phyloP scores from a whole-genome alignment of 1,140 invertebrate genomes.

The Sweltsa coloradensis region DNA sequence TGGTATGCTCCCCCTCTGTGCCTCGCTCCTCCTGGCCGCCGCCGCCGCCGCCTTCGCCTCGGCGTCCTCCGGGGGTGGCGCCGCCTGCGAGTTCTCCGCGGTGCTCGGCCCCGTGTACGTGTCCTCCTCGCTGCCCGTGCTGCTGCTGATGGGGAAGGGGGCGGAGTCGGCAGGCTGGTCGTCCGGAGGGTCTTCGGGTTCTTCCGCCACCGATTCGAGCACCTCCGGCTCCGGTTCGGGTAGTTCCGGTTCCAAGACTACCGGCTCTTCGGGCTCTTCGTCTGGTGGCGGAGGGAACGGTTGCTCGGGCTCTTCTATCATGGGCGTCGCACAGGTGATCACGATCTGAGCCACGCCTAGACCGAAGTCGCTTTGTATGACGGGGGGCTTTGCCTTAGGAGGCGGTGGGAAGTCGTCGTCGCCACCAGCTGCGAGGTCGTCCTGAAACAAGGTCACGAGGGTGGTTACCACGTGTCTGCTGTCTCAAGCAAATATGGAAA shows the following conservation, averaged over 20 bases:
- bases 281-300: conserved; percentile 42
- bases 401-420: conserved; percentile 3
- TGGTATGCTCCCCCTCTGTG: conserved; percentile 50
- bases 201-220: conserved; percentile 20
- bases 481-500: no score
- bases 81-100: conserved; percentile 42
- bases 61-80: conserved; percentile 7
- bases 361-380: conserved; percentile 25
- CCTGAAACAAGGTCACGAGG: no score
- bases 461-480: no score
- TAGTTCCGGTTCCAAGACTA: conserved; percentile 23
- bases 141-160: conserved; percentile 41
- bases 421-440: background rate
- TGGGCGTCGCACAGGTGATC: conserved; percentile 78
- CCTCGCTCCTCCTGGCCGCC: background rate
- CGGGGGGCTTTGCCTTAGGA: background rate
- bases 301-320: conserved; percentile 63
- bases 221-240: conserved; percentile 19
- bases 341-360: conserved; percentile 74
- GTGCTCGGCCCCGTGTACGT: conserved; percentile 44
- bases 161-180: conserved; percentile 35
- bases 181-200: conserved; percentile 26
- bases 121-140: conserved; percentile 44
- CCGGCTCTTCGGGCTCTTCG: conserved; percentile 12
- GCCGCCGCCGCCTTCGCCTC: background rate